phyloP scores from a whole-genome alignment of 2,113 vertebrate genomes.

The Clarias batrachus region DNA sequence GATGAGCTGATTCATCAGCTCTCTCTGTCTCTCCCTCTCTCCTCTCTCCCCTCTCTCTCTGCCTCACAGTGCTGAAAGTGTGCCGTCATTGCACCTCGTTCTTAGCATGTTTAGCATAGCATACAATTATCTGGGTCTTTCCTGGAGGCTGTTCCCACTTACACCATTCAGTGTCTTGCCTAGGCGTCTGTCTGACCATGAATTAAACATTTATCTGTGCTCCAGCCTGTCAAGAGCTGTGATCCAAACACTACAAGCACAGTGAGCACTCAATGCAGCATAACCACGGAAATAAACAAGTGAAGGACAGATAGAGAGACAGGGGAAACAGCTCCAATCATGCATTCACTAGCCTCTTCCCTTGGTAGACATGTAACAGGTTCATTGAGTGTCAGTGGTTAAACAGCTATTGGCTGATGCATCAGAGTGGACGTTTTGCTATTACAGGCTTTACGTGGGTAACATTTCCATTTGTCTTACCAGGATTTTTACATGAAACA shows the following conservation, averaged over 20 bases:
- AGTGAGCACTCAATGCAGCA: constrained; percentile 2
- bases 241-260: constrained; percentile 27
- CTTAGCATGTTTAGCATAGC: constrained; percentile 37
- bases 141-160: constrained; percentile 40
- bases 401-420: background rate
- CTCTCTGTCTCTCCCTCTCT: constrained; percentile 16
- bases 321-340: background rate
- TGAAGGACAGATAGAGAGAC: constrained; percentile 27
- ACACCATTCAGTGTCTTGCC: constrained; percentile 39
- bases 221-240: constrained; percentile 16
- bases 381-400: background rate
- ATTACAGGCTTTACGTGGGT: background rate
- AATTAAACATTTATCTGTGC: constrained; percentile 49
- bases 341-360: background rate
- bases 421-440: background rate
- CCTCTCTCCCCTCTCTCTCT: background rate
- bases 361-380: background rate
- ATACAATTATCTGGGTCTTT: constrained; percentile 44
- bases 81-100: constrained; percentile 33
- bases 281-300: constrained; percentile 8
- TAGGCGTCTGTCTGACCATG: constrained; percentile 46
- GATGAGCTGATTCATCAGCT: constrained; percentile 21
- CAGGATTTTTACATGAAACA: background rate
- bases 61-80: constrained; percentile 21
- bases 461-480: background rate